Evolutionary conservation across 2,888 invertebrate genomes (phyloP), one percentile per base, ranked within the genome.

Genomic region (Allacma fusca): DNA sequence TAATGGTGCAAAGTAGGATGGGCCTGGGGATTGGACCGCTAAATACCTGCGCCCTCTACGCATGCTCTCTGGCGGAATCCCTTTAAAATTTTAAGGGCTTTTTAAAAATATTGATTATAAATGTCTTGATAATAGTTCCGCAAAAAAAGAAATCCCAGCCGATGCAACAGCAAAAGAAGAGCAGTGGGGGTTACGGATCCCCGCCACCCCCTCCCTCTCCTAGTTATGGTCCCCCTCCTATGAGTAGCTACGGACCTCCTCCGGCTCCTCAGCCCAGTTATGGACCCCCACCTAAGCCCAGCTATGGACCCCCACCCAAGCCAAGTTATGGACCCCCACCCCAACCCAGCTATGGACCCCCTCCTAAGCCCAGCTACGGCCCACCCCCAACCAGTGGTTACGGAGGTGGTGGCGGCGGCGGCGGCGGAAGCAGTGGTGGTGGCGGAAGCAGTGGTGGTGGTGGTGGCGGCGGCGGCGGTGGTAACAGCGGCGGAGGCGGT

Each of bases 181-280:
- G 50, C 19, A 50, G 50, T n/a, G 50, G 50, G 19, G 50, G 50
- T 16, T 50, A 50, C 50, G 5, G 9, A 2, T 50, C 50, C 16
- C 50, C 50, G 2, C 19, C 50, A 1, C 50, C 50, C 13, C 13
- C 40, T 40, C 40, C 40, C 13, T 13, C 40, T 9, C 40, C 5
- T 9, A 40, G 23, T 19, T 59, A 59, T 59, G 59, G 59, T 40
- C 40, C 40, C 40, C 40, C 5, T 9, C 40, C 40, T 13, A 5
- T 9, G 40, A 5, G 7, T 9, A 40, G 40, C 40, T 40, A 40
- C 40, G 59, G 59, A 7, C 59, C 59, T 5, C 59, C n/a, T n/a
- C n/a, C n/a, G n/a, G n/a, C 59, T 23, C 59, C 59, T 5, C 59
- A 59, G 23, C 59, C 59, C 59, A 59, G 59, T 23, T 59, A 59